These are phyloP conservation scores for Vireo altiloquus DNA, from an alignment of 2,113 vertebrate species.

Conservation along the genomic window DNA sequence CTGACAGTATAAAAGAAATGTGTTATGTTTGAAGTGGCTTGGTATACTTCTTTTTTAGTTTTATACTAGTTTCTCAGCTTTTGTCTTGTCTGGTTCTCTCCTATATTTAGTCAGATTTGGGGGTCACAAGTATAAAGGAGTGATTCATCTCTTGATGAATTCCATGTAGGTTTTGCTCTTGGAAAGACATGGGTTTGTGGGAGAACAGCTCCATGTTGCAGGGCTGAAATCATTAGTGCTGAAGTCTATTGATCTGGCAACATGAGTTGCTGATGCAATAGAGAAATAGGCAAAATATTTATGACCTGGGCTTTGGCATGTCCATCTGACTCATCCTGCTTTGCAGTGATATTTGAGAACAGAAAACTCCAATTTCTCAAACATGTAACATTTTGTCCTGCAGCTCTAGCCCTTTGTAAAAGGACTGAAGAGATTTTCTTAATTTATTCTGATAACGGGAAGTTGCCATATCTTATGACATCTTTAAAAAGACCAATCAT, in stretches of 20 bases:
- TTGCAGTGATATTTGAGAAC: not conserved
- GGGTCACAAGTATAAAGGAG: not conserved
- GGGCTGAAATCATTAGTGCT: not conserved
- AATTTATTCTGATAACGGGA: slow-evolving; percentile 43
- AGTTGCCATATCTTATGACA: slow-evolving; percentile 36
- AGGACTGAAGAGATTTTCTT: not conserved
- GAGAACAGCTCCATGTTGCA: not conserved
- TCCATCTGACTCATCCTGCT: slow-evolving; percentile 8
- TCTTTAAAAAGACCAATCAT: slow-evolving; percentile 44
- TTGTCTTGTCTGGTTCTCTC: not conserved
- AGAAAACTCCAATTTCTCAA: not conserved
- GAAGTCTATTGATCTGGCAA: not conserved
- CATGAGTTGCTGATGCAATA: not conserved
- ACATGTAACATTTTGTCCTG: not conserved
- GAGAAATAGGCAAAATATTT: slow-evolving; percentile 2
- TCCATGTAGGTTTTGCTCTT: not conserved
- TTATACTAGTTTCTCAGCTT: not conserved
- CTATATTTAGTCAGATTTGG: not conserved
- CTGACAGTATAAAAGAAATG: not conserved
- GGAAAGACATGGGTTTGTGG: not conserved
- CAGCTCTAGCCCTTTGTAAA: not conserved
- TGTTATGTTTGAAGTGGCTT: not conserved
- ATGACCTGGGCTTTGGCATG: not conserved
- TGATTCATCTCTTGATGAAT: not conserved
- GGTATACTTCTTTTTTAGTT: not conserved